Percentiles rank a stretch among this genome's conserved stretches.
phyloP scores from a whole-genome alignment of 2,888 invertebrate species.

The Cryptus viduatorius region DNA sequence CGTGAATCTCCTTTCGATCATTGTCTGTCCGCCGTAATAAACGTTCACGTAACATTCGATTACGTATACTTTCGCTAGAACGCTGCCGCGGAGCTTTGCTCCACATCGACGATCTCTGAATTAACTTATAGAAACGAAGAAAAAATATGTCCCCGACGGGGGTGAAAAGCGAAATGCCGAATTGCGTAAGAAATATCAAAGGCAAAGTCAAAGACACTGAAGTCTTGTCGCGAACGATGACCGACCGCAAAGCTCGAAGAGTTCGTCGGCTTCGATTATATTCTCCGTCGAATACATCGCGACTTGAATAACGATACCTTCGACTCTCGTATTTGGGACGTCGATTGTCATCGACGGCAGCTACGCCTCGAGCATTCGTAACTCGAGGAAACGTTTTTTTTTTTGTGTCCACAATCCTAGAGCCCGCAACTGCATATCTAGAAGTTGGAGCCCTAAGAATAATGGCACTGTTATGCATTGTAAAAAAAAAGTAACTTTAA shows the following conservation, averaged over 20 bases:
- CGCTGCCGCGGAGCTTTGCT: no score
- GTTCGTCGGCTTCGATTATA: conserved; percentile 59
- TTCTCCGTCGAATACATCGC: conserved; percentile 37
- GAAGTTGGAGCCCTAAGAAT: no score
- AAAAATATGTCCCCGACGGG: background rate
- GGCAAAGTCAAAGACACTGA: background rate
- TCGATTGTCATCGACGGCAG: conserved; percentile 18
- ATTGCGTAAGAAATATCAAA: conserved; percentile 44
- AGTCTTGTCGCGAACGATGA: background rate
- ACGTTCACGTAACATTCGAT: no score
- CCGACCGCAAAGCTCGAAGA: conserved; percentile 23
- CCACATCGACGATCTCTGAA: no score
- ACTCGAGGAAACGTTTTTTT: conserved; percentile 29
- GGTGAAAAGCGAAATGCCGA: conserved; percentile 27
- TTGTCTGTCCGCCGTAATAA: no score
- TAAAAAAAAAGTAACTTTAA: no score
- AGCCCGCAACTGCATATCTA: background rate
- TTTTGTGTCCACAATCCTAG: conserved; percentile 1
- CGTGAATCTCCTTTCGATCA: no score
- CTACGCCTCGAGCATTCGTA: conserved; percentile 46
- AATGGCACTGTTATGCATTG: no score
- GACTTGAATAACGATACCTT: conserved; percentile 51
- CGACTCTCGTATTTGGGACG: conserved; percentile 41
- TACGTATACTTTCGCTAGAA: no score
- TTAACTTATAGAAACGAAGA: background rate